Base-by-base conservation (phyloP, 92 coral and sea anemone species). In the Ricordea florida region DNA sequence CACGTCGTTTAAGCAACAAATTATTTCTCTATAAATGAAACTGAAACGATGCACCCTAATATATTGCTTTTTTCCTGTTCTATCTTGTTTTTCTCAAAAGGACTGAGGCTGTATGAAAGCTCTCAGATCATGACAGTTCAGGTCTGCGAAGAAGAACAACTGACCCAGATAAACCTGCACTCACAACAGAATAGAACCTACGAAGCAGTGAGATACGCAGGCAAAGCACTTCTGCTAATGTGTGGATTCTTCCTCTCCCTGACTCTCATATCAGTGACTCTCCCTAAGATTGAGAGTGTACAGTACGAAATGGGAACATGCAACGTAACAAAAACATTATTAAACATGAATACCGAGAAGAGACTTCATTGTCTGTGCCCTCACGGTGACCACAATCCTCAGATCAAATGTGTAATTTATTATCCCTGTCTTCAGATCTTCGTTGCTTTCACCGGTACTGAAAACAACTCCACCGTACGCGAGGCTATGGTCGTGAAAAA, bases 341-440 rank as follows among this genome's bases (percentile, higher is more conserved):
- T 86, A 22, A 41, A 44, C 52, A 59, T 50, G 18, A 64, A 53
- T 29, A 22, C 51, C 10, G 50, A 62, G 49, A 48, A 50, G 43
- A 57, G 87, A 52, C 84, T 66, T 0, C 78, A 32, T 15, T 86
- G 92, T 25, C 67, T 50, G 47, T 86, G 92, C 43, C 31, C 52
- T 4, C n/a, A n/a, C n/a, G n/a, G n/a, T n/a, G 16, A 34, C 14
- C 41, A 47, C 0, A 46, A 56, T 25, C 57, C 49, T 31, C 13
- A 49, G 6, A n/a, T 84, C 32, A 81, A 62, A 81, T 86, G 92
- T 52, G 33, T 50, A 13, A 86, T 86, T 41, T 75, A 58, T 35
- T 86, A 86, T 61, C 92, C 92, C 11, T 86, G 92, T 37, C 18
- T 86, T 9, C 79, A 81, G 32, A 37, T 86, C 10, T 29, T 65